phyloP scores from a whole-genome alignment of 1,140 invertebrate species.

The Drosophila rufa region DNA sequence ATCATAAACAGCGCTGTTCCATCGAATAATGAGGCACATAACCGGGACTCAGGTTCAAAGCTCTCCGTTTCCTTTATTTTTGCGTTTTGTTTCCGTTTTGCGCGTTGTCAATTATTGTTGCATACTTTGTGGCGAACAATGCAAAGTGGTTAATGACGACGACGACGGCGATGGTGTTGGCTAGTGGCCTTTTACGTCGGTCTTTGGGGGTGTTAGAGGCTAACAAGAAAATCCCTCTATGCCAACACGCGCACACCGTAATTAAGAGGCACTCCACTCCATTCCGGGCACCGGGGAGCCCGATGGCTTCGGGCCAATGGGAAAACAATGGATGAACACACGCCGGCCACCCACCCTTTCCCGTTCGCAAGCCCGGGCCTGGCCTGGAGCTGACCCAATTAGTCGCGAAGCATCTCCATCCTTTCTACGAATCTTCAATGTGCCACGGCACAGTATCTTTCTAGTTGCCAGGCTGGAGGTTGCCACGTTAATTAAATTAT shows the following conservation, averaged over 20 bases:
- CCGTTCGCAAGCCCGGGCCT: constrained; percentile 1
- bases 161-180: constrained; percentile 4
- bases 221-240: constrained; percentile 78
- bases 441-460: constrained; percentile 33
- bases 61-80: constrained; percentile 27
- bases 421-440: constrained; percentile 52
- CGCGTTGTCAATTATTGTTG: constrained; percentile 69
- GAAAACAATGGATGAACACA: constrained; percentile 56
- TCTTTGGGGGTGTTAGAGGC: constrained; percentile 42
- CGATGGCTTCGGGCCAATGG: constrained; percentile 51
- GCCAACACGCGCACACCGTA: constrained; percentile 78
- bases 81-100: constrained; percentile 50
- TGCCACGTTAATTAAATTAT: constrained; percentile 80
- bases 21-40: constrained; percentile 31
- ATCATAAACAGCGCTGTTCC: constrained; percentile 23
- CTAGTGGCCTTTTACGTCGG: constrained; percentile 21
- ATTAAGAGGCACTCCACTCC: constrained; percentile 78
- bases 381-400: constrained; percentile 71
- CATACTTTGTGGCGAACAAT: constrained; percentile 57
- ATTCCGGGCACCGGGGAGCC: constrained; percentile 37
- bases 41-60: constrained; percentile 26
- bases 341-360: constrained; percentile 17
- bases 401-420: constrained; percentile 41
- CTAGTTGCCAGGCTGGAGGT: constrained; percentile 57
- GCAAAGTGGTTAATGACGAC: constrained; percentile 53